A percentile compares a stretch with the other conserved stretches of the same genome.
phyloP scores from a whole-genome alignment of 2,797 vertebrate species.

The Siniperca obscura region DNA sequence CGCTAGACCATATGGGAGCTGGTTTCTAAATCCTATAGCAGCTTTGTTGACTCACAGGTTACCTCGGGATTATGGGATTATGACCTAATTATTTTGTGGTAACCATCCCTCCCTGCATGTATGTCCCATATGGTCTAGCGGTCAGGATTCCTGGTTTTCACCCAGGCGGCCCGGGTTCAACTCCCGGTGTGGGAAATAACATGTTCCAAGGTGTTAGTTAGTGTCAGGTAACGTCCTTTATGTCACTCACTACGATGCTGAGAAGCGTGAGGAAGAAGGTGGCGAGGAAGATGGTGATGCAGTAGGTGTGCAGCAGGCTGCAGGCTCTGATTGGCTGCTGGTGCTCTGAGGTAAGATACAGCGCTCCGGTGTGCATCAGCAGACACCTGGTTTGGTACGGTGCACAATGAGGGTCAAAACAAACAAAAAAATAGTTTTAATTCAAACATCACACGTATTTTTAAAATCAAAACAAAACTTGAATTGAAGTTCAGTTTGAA shows the following conservation, averaged over 20 bases:
- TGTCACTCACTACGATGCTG: slow-evolving; percentile 85
- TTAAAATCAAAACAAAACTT: not conserved
- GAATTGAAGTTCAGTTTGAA: not conserved
- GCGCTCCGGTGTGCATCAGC: slow-evolving; percentile 85
- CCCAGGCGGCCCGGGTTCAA: too few species aligned
- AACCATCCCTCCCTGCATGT: too few species aligned
- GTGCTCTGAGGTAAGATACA: slow-evolving; percentile 53
- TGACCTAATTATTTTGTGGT: too few species aligned
- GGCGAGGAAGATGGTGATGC: slow-evolving; percentile 84
- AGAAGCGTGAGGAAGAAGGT: slow-evolving; percentile 87
- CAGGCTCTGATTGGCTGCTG: slow-evolving; percentile 75
- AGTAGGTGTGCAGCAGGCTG: slow-evolving; percentile 81
- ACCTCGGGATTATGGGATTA: too few species aligned
- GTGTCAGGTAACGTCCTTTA: not conserved
- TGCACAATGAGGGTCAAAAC: not conserved
- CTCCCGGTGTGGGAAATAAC: too few species aligned
- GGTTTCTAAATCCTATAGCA: too few species aligned
- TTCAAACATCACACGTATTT: not conserved
- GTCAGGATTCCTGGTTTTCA: too few species aligned
- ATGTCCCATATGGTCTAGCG: too few species aligned
- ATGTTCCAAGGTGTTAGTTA: too few species aligned
- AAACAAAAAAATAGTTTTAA: not conserved
- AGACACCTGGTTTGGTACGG: slow-evolving; percentile 85
- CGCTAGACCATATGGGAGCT: too few species aligned
- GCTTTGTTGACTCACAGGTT: too few species aligned